These are phyloP conservation scores for Sepioteuthis lessoniana DNA, from an alignment of 2,888 invertebrate genomes.

Conservation along the genomic window DNA sequence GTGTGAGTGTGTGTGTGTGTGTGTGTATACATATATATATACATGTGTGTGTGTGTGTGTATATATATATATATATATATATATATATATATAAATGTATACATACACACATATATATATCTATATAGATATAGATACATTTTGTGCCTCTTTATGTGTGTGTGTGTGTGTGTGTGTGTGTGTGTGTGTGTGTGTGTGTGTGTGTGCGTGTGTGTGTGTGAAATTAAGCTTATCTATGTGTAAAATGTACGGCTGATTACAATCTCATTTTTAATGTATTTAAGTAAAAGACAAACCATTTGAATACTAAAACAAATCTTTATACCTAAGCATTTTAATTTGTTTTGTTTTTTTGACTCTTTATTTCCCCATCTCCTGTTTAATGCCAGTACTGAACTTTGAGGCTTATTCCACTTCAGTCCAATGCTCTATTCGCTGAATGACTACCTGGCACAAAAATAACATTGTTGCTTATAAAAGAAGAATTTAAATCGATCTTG, in stretches of 20 bases:
- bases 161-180: neutral
- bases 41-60: neutral
- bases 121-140: no score
- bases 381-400: neutral
- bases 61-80: neutral
- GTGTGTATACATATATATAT: conserved; percentile 7
- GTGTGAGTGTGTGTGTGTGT: neutral
- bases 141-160: no score
- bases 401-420: neutral
- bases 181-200: neutral
- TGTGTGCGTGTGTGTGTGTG: neutral
- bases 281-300: neutral
- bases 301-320: neutral
- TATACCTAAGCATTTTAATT: no score
- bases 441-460: conserved; percentile 6
- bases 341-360: no score
- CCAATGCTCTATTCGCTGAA: neutral
- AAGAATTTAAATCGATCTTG: neutral
- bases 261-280: neutral
- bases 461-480: neutral
- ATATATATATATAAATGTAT: no score
- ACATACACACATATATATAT: no score
- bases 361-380: neutral
- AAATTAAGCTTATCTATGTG: neutral
- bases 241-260: neutral